A percentile compares a stretch with the other conserved stretches of the same genome.
Evolutionary conservation across 1,140 invertebrate genomes (phyloP).

Genomic region (Gerris buenoi): DNA sequence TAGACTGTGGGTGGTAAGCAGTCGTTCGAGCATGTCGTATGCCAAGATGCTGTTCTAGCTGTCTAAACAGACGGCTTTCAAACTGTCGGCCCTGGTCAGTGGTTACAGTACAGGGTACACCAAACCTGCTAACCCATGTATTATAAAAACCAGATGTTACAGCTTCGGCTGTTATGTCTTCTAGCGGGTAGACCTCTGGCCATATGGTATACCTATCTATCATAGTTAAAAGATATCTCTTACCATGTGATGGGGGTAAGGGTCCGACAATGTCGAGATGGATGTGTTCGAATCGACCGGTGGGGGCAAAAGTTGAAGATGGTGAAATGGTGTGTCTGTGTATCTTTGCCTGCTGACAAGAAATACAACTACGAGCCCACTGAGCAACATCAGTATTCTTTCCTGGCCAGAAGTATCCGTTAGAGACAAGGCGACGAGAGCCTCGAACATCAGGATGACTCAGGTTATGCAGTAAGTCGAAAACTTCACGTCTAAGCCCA

Average conservation of each 20-base stretch:
- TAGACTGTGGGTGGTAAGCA: constrained; percentile 28
- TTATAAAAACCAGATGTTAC: constrained; percentile 21
- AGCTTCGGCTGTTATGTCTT: constrained; percentile 28
- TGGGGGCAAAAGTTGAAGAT: constrained; percentile 15
- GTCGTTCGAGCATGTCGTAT: constrained; percentile 14
- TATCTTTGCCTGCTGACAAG: constrained; percentile 15
- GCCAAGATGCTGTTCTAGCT: constrained; percentile 8
- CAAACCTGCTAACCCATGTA: constrained; percentile 17
- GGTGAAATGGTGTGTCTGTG: constrained; percentile 8
- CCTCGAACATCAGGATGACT: not conserved
- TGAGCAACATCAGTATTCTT: not conserved
- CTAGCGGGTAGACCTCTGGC: constrained; percentile 31
- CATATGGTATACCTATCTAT: constrained; percentile 33
- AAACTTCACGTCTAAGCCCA: not conserved
- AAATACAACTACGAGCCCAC: constrained; percentile 9
- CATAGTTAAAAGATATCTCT: constrained; percentile 25
- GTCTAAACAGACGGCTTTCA: constrained; percentile 9
- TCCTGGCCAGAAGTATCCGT: constrained; percentile 9
- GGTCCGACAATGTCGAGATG: constrained; percentile 35
- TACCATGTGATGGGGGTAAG: constrained; percentile 25
- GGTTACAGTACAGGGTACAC: constrained; percentile 18
- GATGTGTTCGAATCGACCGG: constrained; percentile 29
- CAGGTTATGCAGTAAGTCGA: constrained; percentile 10
- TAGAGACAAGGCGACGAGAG: not conserved
- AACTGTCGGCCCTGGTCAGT: constrained; percentile 22